These are phyloP conservation scores for Helicolenus hilgendorfi DNA, from an alignment of 2,797 vertebrate species.

Conservation along the genomic window DNA sequence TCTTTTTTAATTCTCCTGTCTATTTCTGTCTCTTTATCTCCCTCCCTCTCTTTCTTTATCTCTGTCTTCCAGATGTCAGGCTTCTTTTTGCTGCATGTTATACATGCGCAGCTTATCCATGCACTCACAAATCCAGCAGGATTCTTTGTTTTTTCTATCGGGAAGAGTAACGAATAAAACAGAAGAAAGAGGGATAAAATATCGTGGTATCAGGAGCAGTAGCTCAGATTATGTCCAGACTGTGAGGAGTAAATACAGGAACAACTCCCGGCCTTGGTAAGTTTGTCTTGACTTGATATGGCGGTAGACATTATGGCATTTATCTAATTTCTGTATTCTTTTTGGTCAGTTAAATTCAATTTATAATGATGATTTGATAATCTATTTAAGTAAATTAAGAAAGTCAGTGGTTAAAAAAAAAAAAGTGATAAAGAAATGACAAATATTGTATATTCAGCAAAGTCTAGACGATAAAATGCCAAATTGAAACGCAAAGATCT, in stretches of 20 bases:
- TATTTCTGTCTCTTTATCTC: slow-evolving; percentile 51
- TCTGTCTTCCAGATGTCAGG: slow-evolving; percentile 57
- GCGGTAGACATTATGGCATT: background rate
- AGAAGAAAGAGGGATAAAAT: slow-evolving; percentile 25
- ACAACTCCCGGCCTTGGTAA: slow-evolving; percentile 61
- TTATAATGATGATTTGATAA: background rate
- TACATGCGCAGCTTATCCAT: slow-evolving; percentile 66
- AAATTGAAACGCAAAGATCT: background rate
- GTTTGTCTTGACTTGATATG: slow-evolving; percentile 29
- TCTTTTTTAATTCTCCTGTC: slow-evolving; percentile 50
- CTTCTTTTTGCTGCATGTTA: slow-evolving; percentile 47
- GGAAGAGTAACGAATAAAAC: slow-evolving; percentile 36
- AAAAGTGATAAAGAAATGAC: background rate
- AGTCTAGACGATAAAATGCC: background rate
- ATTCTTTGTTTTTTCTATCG: slow-evolving; percentile 34
- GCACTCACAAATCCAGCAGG: slow-evolving; percentile 50
- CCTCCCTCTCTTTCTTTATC: slow-evolving; percentile 22
- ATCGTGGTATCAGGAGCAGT: slow-evolving; percentile 1
- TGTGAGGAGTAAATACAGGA: slow-evolving; percentile 45
- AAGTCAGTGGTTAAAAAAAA: background rate
- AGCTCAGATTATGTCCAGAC: slow-evolving; percentile 32
- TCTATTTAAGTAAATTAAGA: background rate
- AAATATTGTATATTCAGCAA: background rate
- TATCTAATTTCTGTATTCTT: background rate
- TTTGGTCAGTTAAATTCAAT: background rate